Percentiles rank a stretch among this genome's conserved stretches.
phyloP scores from a whole-genome alignment of 2,888 invertebrate genomes.

The Melanostoma scalare region DNA sequence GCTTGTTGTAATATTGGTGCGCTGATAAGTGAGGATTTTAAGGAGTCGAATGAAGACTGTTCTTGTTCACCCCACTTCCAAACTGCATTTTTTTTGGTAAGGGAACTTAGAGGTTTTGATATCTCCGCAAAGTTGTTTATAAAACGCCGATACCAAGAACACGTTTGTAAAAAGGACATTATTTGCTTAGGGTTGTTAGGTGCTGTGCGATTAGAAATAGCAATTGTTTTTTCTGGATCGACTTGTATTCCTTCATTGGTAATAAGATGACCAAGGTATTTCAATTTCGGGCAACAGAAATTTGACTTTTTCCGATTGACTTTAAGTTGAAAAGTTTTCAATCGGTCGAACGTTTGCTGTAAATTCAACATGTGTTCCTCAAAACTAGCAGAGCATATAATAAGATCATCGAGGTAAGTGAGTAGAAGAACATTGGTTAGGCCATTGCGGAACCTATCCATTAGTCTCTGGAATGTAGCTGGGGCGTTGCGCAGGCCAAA shows the following conservation, averaged over 20 bases:
- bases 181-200: constrained; percentile 72
- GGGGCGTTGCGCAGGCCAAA: constrained; percentile 76
- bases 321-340: constrained; percentile 6
- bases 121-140: constrained; percentile 61
- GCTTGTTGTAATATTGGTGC: constrained; percentile 74
- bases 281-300: constrained; percentile 11
- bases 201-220: constrained; percentile 62
- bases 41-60: constrained; percentile 4
- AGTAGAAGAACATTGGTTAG: constrained; percentile 63
- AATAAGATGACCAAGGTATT: constrained; percentile 29
- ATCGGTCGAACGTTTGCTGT: not conserved
- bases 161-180: constrained; percentile 64
- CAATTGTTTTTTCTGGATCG: constrained; percentile 58
- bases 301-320: constrained; percentile 74
- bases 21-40: constrained; percentile 49
- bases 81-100: constrained; percentile 73
- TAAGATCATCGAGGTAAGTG: constrained; percentile 75
- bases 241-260: constrained; percentile 11
- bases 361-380: constrained; percentile 61
- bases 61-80: constrained; percentile 1
- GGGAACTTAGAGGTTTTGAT: constrained; percentile 74
- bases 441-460: constrained; percentile 30
- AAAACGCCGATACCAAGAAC: constrained; percentile 61
- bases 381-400: constrained; percentile 74
- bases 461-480: constrained; percentile 70